Evolutionary conservation across 2,888 invertebrate species (phyloP).

Genomic region (Euproctis similis): DNA sequence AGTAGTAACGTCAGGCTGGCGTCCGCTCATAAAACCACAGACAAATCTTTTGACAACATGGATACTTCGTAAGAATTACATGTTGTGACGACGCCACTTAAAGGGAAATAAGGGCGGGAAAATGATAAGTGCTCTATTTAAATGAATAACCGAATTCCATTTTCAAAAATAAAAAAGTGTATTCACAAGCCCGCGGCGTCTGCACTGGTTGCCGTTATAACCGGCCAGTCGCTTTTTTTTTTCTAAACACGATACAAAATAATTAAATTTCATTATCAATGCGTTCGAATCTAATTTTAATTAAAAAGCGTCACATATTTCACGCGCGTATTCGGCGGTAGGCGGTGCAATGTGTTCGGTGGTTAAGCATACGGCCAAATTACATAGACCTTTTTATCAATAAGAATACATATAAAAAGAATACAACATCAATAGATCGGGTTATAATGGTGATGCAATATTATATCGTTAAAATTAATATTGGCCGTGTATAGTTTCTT

Average conservation of each 20-base stretch:
- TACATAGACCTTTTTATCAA: constrained; percentile 35
- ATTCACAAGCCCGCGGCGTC: constrained; percentile 16
- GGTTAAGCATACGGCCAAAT: constrained; percentile 41
- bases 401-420: constrained; percentile 22
- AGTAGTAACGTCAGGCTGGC: too few relatives aligned
- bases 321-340: constrained; percentile 67
- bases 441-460: constrained; percentile 52
- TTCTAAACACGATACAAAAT: constrained; percentile 48
- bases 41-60: too few relatives aligned
- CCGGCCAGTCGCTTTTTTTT: constrained; percentile 40
- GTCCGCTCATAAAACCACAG: too few relatives aligned
- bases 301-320: constrained; percentile 74
- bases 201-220: constrained; percentile 36
- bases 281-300: constrained; percentile 68
- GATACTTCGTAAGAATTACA: too few relatives aligned
- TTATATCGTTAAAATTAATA: constrained; percentile 75
- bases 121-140: too few relatives aligned
- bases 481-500: constrained; percentile 65
- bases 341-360: constrained; percentile 56
- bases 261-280: constrained; percentile 68
- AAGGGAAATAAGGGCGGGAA: too few relatives aligned
- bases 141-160: constrained; percentile 21
- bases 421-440: constrained; percentile 36
- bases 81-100: too few relatives aligned
- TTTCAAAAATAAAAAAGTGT: constrained; percentile 19